These are phyloP conservation scores for Phrynosoma blainvillii DNA, from an alignment of 2,113 vertebrate genomes.

Conservation along the genomic window DNA sequence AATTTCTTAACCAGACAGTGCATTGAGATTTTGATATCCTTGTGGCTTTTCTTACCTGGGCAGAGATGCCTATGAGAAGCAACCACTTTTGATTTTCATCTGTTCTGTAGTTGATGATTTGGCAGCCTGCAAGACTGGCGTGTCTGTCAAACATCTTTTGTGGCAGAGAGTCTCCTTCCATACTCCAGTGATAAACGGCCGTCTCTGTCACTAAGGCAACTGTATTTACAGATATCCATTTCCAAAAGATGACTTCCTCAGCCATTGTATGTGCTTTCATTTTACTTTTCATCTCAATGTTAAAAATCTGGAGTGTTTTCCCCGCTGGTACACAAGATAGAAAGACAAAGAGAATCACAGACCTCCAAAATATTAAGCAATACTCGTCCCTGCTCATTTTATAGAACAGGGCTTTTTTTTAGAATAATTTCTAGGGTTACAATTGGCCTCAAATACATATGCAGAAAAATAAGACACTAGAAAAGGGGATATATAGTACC, in stretches of 20 bases:
- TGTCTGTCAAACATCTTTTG: slow-evolving; percentile 92
- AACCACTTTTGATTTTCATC: slow-evolving; percentile 93
- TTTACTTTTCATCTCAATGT: slow-evolving; percentile 97
- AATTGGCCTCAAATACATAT: not conserved
- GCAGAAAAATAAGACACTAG: not conserved
- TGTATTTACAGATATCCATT: slow-evolving; percentile 92
- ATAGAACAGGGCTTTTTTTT: not conserved
- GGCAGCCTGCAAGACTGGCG: slow-evolving; percentile 88
- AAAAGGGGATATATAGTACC: not conserved
- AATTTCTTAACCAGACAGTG: no score
- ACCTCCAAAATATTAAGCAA: slow-evolving; percentile 30
- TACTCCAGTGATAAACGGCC: slow-evolving; percentile 92
- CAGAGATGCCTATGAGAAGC: slow-evolving; percentile 91
- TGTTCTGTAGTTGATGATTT: slow-evolving; percentile 92
- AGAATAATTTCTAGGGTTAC: not conserved
- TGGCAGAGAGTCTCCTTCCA: slow-evolving; percentile 92
- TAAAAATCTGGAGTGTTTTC: slow-evolving; percentile 94
- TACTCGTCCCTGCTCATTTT: not conserved
- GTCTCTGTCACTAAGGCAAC: slow-evolving; percentile 90
- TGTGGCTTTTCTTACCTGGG: slow-evolving; percentile 79
- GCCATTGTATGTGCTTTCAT: slow-evolving; percentile 93
- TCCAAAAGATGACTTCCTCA: slow-evolving; percentile 95
- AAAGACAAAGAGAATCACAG: slow-evolving; percentile 42
- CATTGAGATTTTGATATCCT: not conserved
- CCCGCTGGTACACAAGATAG: slow-evolving; percentile 79